Evolutionary conservation across 2,113 vertebrate genomes (phyloP).

Genomic region (Numenius arquata): DNA sequence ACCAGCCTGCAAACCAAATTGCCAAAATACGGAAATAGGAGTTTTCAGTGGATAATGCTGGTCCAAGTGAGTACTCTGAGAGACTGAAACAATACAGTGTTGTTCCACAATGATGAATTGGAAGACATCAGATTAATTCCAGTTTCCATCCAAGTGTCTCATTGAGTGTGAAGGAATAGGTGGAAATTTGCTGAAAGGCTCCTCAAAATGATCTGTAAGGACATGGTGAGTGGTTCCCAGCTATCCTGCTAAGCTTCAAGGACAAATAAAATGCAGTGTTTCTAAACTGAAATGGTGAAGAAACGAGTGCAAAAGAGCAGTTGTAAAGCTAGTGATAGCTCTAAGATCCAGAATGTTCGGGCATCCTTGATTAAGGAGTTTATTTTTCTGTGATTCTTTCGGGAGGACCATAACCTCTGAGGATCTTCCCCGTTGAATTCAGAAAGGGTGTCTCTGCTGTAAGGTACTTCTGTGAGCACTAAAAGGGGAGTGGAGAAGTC

Average conservation of each 20-base stretch:
- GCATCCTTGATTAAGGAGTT: not conserved
- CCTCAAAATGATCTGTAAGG: not conserved
- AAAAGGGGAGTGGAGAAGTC: not conserved
- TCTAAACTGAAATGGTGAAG: not conserved
- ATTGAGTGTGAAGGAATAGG: not conserved
- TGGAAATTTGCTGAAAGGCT: not conserved
- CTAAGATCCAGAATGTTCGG: not conserved
- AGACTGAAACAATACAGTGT: not conserved
- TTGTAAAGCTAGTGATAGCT: not conserved
- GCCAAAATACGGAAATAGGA: rapidly evolving
- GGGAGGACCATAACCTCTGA: not conserved
- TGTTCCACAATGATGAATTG: not conserved
- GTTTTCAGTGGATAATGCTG: not conserved
- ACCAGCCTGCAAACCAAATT: not conserved
- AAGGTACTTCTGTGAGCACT: not conserved
- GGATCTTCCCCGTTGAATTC: not conserved
- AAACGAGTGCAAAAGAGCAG: not conserved
- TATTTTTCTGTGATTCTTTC: not conserved
- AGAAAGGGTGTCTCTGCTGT: not conserved
- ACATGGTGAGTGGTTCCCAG: not conserved
- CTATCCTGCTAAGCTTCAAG: not conserved
- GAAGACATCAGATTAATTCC: not conserved
- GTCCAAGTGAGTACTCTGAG: not conserved
- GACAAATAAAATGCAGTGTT: not conserved
- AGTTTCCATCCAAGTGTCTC: not conserved